A percentile compares a stretch with the other conserved stretches of the same genome.
Evolutionary conservation across 2,797 vertebrate species (phyloP).

Genomic region (Mastacembelus armatus): DNA sequence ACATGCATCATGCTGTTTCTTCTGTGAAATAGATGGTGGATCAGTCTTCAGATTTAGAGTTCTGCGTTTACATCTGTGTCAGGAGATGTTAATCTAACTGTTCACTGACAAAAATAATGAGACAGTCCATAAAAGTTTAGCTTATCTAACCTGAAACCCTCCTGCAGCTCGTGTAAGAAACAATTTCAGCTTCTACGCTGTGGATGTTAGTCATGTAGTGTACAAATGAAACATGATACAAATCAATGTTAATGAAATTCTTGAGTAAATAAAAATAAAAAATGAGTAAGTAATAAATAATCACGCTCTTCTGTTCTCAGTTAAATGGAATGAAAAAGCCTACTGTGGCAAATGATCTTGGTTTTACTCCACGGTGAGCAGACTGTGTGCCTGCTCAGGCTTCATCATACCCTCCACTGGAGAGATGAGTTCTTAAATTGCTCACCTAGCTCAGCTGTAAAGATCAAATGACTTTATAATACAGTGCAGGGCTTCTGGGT

Average conservation of each 20-base stretch:
- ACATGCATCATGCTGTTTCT: conserved; percentile 5
- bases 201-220: no score
- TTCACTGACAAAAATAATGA: conserved; percentile 10
- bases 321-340: no score
- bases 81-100: background rate
- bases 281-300: background rate
- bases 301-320: conserved; percentile 1
- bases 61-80: background rate
- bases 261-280: no score
- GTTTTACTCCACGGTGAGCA: conserved; percentile 24
- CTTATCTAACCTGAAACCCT: background rate
- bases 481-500: conserved; percentile 26
- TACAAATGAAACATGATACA: no score
- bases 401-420: conserved; percentile 12
- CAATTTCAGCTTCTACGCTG: background rate
- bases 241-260: no score
- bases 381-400: conserved; percentile 17
- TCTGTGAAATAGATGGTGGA: conserved; percentile 6
- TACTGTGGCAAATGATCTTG: background rate
- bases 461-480: conserved; percentile 45
- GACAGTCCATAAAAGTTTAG: conserved; percentile 5
- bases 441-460: conserved; percentile 45
- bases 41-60: conserved; percentile 15
- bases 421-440: conserved; percentile 39
- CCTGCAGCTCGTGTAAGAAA: background rate